A percentile compares a stretch with the other conserved stretches of the same genome.
These are phyloP conservation scores for Pituophis catenifer DNA, from an alignment of 2,113 vertebrate species.

Conservation along the genomic window DNA sequence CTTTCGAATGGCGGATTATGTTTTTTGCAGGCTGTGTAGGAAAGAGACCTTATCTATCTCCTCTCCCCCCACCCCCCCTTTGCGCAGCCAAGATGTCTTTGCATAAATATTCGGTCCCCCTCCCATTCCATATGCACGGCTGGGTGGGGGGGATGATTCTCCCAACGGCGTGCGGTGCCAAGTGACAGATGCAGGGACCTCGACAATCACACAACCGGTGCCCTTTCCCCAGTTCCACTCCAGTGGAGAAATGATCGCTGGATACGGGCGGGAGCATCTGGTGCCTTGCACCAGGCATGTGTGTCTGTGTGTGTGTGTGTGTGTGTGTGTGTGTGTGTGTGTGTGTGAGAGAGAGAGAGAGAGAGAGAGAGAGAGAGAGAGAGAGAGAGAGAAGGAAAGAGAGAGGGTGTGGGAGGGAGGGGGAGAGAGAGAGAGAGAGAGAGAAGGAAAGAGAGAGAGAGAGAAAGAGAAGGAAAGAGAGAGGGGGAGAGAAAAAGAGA, in stretches of 20 bases:
- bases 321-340: not conserved
- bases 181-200: constrained; percentile 74
- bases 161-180: constrained; percentile 65
- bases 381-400: too few relatives aligned
- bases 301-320: not conserved
- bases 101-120: constrained; percentile 72
- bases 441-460: rapidly evolving
- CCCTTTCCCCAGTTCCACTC: constrained; percentile 55
- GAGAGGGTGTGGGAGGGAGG: too few relatives aligned
- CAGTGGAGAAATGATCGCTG: constrained; percentile 60
- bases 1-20: not conserved
- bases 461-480: too few relatives aligned
- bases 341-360: too few relatives aligned
- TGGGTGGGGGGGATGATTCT: constrained; percentile 72
- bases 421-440: too few relatives aligned
- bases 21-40: not conserved
- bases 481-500: rapidly evolving
- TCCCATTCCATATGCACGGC: constrained; percentile 76
- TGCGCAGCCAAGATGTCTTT: constrained; percentile 55
- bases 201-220: constrained; percentile 64
- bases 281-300: constrained; percentile 40
- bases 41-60: rapidly evolving
- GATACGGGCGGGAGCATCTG: constrained; percentile 68
- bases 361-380: too few relatives aligned
- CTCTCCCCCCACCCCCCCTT: rapidly evolving